These are phyloP conservation scores for Matsumurasca onukii DNA, from an alignment of 1,140 invertebrate species.

Conservation along the genomic window DNA sequence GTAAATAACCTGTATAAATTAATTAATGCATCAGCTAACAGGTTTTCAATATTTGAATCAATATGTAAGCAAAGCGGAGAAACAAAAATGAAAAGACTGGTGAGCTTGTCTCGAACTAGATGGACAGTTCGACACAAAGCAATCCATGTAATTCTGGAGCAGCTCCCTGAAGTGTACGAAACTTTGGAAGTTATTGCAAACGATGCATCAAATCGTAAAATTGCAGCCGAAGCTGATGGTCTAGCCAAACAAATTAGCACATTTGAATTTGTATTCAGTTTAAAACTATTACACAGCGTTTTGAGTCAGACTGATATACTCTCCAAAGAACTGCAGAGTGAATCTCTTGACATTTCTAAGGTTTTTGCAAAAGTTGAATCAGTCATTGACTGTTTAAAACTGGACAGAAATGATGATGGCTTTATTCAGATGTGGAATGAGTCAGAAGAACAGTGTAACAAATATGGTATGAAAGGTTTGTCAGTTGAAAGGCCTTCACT, in stretches of 20 bases:
- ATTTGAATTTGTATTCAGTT: not conserved
- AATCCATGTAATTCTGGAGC: not conserved
- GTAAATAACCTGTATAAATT: not conserved
- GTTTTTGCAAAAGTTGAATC: constrained; percentile 1
- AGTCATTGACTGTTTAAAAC: not conserved
- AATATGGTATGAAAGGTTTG: constrained; percentile 1
- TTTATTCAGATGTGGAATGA: constrained; percentile 1
- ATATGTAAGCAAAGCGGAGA: not conserved
- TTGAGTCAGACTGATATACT: constrained; percentile 1
- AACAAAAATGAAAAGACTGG: constrained; percentile 1
- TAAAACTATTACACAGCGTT: not conserved
- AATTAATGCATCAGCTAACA: constrained; percentile 1
- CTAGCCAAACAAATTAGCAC: not conserved
- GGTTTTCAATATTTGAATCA: not conserved
- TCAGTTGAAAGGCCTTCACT: not conserved
- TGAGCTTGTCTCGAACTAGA: not conserved
- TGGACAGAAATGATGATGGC: not conserved
- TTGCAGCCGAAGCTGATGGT: not conserved
- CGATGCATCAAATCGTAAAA: not conserved
- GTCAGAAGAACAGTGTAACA: constrained; percentile 1
- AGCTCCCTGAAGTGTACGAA: not conserved
- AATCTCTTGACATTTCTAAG: not conserved
- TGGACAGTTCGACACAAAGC: not conserved
- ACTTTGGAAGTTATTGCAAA: not conserved
- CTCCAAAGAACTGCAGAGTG: not conserved